Percentiles rank a stretch among this genome's conserved stretches.
Evolutionary conservation across 2,113 vertebrate species (phyloP).

Genomic region (Anoura caudifer): DNA sequence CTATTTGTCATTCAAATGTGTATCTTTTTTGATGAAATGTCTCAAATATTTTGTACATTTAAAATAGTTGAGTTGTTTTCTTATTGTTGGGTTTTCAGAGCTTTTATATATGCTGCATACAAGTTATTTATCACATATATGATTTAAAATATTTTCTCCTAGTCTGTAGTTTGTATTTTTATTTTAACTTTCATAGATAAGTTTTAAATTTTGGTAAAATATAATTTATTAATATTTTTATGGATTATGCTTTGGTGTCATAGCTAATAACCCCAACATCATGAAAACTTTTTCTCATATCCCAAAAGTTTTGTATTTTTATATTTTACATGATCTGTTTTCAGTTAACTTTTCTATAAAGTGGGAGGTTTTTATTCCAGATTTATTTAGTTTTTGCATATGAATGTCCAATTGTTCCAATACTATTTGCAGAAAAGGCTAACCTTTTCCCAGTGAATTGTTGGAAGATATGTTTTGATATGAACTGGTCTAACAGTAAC

Average conservation of each 20-base stretch:
- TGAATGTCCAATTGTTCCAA: neutral
- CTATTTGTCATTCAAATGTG: neutral
- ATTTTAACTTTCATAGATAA: neutral
- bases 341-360: neutral
- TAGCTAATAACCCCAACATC: neutral
- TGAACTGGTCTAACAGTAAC: neutral
- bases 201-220: constrained; percentile 35
- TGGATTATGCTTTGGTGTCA: neutral
- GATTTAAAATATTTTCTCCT: neutral
- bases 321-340: neutral
- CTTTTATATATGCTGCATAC: neutral
- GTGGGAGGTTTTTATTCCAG: neutral
- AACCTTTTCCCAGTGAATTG: neutral
- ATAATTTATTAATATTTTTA: neutral
- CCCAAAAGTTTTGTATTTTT: neutral
- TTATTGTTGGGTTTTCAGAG: neutral
- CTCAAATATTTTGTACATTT: neutral
- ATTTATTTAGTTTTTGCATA: neutral
- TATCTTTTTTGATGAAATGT: neutral
- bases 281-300: neutral
- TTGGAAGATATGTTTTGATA: neutral
- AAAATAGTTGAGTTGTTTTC: neutral
- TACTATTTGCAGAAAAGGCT: neutral
- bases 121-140: neutral
- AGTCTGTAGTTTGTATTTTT: neutral